Base-by-base conservation (phyloP, 1,140 invertebrate species). In the Hesperophylax magnus region DNA sequence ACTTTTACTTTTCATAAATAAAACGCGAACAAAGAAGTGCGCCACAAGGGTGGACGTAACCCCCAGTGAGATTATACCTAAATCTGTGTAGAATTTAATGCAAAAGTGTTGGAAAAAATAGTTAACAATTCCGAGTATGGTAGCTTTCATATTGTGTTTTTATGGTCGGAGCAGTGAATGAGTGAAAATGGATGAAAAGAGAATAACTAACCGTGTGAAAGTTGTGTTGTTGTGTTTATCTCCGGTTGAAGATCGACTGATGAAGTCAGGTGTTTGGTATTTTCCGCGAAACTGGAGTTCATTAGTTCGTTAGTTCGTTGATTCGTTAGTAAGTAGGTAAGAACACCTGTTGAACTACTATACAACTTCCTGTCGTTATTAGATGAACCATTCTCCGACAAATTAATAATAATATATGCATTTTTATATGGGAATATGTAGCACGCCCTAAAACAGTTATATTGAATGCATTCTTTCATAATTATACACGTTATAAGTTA, bases 1-100 rank as follows among this genome's bases (percentile, higher is more conserved):
- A 76, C 72, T 76, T 76, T 76, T 76, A 76, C 72, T 76, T 76
- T 76, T 76, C 72, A 76, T 72, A 60, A 76, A 76, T 76, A 56
- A 76, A 76, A 76, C 72, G 54, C 60, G 34, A 22, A 11, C 1
- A 53, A 67, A 52, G 11, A 63, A 65, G 18, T 17, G 60, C n/a
- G 39, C 39, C 39, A 14, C 39, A 11, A 14, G 9, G 39, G 39
- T 3, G 39, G 39, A 47, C 39, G 39, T 11, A 11, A 47, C 39
- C 39, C 39, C 39, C 1, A 47, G 39, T 47, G 39, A 14, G 9
- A 14, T 14, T 47, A 1, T 47, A 14, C 14, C 39, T 6, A 47
- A 14, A 47, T 47, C 34, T 34, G 34, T 34, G 34, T 34, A 34
- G 34, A 34, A 34, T 34, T 34, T 34, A 34, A 34, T 34, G 34